phyloP scores from a whole-genome alignment of 2,113 vertebrate genomes.

The Lasiurus borealis region DNA sequence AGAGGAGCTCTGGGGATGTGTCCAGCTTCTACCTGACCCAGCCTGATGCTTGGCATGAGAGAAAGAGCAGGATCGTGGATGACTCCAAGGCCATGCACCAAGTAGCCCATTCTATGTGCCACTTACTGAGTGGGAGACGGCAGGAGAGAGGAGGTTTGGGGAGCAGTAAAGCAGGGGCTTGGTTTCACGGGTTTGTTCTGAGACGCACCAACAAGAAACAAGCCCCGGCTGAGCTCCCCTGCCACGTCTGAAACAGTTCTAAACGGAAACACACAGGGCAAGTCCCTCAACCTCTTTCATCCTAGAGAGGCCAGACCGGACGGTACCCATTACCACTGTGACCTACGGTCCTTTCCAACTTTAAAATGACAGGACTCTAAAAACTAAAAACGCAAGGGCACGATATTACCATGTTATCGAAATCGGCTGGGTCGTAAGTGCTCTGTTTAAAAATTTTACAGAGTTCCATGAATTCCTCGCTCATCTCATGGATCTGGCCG shows the following conservation, averaged over 20 bases:
- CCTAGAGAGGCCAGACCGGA: background rate
- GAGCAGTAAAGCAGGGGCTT: background rate
- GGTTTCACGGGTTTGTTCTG: background rate
- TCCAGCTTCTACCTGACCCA: background rate
- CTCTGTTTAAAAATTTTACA: conserved; percentile 86
- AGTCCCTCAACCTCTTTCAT: too few relatives aligned
- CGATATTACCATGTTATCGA: conserved; percentile 83
- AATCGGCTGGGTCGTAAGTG: conserved; percentile 83
- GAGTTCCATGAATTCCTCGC: conserved; percentile 85
- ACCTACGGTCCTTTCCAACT: background rate
- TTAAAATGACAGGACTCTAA: background rate
- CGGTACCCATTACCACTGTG: background rate
- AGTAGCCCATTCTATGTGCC: background rate
- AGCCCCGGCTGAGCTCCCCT: too few relatives aligned
- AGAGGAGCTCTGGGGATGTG: background rate
- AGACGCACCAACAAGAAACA: background rate
- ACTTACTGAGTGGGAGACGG: background rate
- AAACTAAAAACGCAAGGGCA: background rate
- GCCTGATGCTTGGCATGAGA: background rate
- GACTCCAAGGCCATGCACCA: background rate
- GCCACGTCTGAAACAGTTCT: too few relatives aligned
- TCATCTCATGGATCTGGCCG: conserved; percentile 84
- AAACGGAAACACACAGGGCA: too few relatives aligned
- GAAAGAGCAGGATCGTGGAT: background rate
- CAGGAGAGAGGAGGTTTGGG: background rate